Base-by-base conservation (phyloP, 2,888 invertebrate genomes). In the Macrophya annulata region DNA sequence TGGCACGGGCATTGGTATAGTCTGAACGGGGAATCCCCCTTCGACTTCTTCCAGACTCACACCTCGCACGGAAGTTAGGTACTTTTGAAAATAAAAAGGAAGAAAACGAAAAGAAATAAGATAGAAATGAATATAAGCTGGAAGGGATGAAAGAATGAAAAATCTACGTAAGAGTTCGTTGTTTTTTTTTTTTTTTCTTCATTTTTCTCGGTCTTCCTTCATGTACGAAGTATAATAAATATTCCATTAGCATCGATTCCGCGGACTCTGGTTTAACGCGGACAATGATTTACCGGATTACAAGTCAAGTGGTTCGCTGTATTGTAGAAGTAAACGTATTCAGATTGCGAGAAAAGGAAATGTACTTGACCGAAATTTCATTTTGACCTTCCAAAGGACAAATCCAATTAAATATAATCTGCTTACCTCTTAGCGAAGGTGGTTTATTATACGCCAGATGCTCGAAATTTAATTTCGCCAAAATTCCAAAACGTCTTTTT, bases 21-120 rank as follows among this genome's bases (percentile, higher is more conserved):
- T 8, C n/a, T 12, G 68, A 68, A 68, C 68, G 25, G 68, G 68
- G 68, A 31, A 31, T 77, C 51, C 79, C 81, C 62, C 51, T 37
- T 62, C 81, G 62, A 81, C 43, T 81, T 81, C 43, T 81, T 81
- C 59, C 81, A 62, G 43, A 81, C 81, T 81, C 81, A 81, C 81
- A 51, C 81, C 81, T 81, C 81, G 8, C 43, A 9, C 12, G 43
- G 72, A 74, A 74, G 45, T 74, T 74, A 4, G 9, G 12, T 21
- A 17, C n/a, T 45, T 43, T 74, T 74, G 4, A 55, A 31, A 48
- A n/a, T 15, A 17, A 55, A 25, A 25, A 10, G 4, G 43, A 37
- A 72, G 72, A 21, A 72, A 43, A n/a, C n/a, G n/a, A 10, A 72
- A 0, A 21, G 72, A 10, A n/a, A 17, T 12, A 43, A 45, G n/a